Evolutionary conservation across 1,140 invertebrate genomes (phyloP).

Genomic region (Heliothis virescens): DNA sequence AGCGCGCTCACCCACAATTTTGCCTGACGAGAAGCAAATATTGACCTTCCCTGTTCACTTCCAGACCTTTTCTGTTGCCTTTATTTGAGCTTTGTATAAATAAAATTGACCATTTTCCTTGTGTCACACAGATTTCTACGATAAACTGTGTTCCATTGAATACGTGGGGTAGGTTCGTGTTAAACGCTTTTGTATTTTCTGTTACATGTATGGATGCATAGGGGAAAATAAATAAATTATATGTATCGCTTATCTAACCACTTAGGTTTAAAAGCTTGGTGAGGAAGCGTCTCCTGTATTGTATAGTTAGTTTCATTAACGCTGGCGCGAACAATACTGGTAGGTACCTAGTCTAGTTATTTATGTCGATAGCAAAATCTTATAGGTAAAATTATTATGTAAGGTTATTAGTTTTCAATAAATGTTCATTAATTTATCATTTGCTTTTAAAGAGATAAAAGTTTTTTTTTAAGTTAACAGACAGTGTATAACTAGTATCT

Average conservation of each 20-base stretch:
- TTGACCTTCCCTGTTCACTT: constrained; percentile 57
- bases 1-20: constrained; percentile 62
- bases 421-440: too few species aligned
- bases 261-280: constrained; percentile 9
- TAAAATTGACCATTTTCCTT: constrained; percentile 50
- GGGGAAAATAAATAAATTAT: constrained; percentile 17
- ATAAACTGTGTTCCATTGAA: constrained; percentile 18
- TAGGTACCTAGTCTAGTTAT: neutral
- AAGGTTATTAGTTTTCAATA: too few species aligned
- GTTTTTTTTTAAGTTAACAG: too few species aligned
- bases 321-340: neutral
- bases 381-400: neutral
- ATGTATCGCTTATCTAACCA: neutral
- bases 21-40: constrained; percentile 76
- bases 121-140: constrained; percentile 34
- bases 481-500: too few species aligned
- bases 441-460: too few species aligned
- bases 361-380: neutral
- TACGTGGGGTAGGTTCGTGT: neutral
- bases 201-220: neutral
- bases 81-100: constrained; percentile 55
- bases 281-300: constrained; percentile 5
- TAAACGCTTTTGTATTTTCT: constrained; percentile 33
- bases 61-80: constrained; percentile 53
- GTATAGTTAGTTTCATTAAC: neutral